A percentile compares a stretch with the other conserved stretches of the same genome.
Conservation (phyloP, 2,888 invertebrate species). For the Agonopterix alstromeriana region DNA sequence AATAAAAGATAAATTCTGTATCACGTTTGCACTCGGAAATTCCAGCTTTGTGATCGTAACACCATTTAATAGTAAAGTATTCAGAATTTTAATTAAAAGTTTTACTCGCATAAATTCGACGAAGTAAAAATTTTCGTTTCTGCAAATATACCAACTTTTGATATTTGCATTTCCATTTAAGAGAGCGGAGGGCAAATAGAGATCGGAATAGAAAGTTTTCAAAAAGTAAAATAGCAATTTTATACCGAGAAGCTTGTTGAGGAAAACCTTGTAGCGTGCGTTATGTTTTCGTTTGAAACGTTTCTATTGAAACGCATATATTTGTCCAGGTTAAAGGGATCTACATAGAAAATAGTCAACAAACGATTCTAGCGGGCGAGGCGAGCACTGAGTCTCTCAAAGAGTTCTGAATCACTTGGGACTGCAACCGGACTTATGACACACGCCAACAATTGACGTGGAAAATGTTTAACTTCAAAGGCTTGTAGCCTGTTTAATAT, state of each 20-base stretch:
- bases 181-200: neutral
- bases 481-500: too few species aligned
- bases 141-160: neutral
- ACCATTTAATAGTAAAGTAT: neutral
- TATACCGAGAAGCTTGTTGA: neutral
- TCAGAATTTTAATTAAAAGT: neutral
- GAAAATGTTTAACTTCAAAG: too few species aligned
- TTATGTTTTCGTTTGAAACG: conserved; percentile 30
- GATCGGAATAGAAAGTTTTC: neutral
- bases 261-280: conserved; percentile 10
- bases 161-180: neutral
- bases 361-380: conserved; percentile 29
- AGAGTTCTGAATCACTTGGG: conserved; percentile 20
- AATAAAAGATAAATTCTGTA: too few species aligned
- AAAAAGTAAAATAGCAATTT: neutral
- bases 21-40: too few species aligned
- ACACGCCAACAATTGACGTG: too few species aligned
- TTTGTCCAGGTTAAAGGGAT: conserved; percentile 28
- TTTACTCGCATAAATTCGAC: neutral
- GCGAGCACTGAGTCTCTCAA: conserved; percentile 24
- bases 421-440: neutral
- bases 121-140: neutral
- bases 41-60: too few species aligned
- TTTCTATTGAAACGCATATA: conserved; percentile 15
- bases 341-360: conserved; percentile 29